A percentile compares a stretch with the other conserved stretches of the same genome.
Evolutionary conservation across 2,797 vertebrate species (phyloP).

Genomic region (Thalassophryne amazonica): DNA sequence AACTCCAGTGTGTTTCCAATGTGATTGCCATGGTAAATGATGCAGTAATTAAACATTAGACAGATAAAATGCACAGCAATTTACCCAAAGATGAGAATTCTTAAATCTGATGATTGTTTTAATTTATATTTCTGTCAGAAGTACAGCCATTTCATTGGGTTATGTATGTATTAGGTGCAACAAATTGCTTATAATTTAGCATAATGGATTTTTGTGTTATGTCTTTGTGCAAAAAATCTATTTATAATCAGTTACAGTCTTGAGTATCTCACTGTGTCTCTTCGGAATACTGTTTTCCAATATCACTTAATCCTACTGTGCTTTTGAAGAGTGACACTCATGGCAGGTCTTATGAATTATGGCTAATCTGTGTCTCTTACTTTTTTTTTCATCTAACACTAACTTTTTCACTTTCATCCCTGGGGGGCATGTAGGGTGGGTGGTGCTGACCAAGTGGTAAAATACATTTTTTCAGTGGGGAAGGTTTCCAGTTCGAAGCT

Average conservation of each 20-base stretch:
- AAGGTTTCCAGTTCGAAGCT: too few relatives aligned
- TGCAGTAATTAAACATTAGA: conserved; percentile 41
- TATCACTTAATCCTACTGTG: too few relatives aligned
- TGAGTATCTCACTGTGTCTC: neutral
- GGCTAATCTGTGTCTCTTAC: too few relatives aligned
- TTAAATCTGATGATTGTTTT: conserved; percentile 46
- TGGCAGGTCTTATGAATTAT: too few relatives aligned
- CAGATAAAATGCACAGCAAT: conserved; percentile 26
- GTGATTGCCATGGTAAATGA: conserved; percentile 44
- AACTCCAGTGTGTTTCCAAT: conserved; percentile 24
- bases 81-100: conserved; percentile 36
- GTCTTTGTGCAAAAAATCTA: conserved; percentile 3
- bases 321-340: too few relatives aligned
- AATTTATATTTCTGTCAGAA: conserved; percentile 47
- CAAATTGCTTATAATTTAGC: conserved; percentile 47
- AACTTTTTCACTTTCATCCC: too few relatives aligned
- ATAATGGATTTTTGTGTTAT: conserved; percentile 31
- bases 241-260: conserved; percentile 1
- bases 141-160: conserved; percentile 22
- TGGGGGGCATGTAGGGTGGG: too few relatives aligned
- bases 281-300: neutral
- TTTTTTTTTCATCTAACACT: too few relatives aligned
- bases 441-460: too few relatives aligned
- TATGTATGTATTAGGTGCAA: conserved; percentile 33
- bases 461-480: too few relatives aligned